Evolutionary conservation across 2,888 invertebrate species (phyloP).

Genomic region (Tanypteryx hageni): DNA sequence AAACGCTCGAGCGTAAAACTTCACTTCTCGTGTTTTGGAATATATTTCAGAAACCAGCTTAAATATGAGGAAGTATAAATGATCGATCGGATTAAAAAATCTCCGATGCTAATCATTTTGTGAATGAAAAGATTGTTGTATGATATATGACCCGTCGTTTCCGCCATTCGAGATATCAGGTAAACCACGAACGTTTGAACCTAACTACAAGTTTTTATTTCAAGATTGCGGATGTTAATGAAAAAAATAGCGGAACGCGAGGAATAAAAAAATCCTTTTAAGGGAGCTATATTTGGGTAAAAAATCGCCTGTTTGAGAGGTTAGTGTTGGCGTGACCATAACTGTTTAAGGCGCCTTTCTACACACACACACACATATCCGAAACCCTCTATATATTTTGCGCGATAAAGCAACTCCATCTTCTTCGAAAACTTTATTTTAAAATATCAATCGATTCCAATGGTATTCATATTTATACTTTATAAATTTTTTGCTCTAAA

Average conservation of each 20-base stretch:
- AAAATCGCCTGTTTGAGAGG: background rate
- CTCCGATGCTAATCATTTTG: slow-evolving; percentile 36
- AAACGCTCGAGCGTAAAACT: too few species aligned
- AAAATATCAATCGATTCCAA: too few species aligned
- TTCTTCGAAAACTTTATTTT: too few species aligned
- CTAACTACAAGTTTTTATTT: background rate
- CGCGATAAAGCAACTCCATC: too few species aligned
- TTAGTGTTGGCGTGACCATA: slow-evolving; percentile 30
- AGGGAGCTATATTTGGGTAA: background rate
- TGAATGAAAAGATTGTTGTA: slow-evolving; percentile 57
- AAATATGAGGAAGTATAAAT: too few species aligned
- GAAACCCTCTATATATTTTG: too few species aligned
- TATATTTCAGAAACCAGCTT: too few species aligned
- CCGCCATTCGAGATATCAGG: background rate
- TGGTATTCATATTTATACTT: too few species aligned
- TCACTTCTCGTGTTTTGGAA: too few species aligned
- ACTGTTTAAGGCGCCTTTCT: slow-evolving; percentile 12
- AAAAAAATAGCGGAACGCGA: slow-evolving; percentile 16
- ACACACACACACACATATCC: too few species aligned
- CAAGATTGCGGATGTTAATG: slow-evolving; percentile 18
- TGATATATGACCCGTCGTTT: slow-evolving; percentile 40
- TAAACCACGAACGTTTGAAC: background rate
- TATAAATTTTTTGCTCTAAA: too few species aligned
- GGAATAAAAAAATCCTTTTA: slow-evolving; percentile 36
- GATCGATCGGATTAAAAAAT: slow-evolving; percentile 7